phyloP scores from a whole-genome alignment of 2,888 invertebrate species.

The Sinelater perroti region DNA sequence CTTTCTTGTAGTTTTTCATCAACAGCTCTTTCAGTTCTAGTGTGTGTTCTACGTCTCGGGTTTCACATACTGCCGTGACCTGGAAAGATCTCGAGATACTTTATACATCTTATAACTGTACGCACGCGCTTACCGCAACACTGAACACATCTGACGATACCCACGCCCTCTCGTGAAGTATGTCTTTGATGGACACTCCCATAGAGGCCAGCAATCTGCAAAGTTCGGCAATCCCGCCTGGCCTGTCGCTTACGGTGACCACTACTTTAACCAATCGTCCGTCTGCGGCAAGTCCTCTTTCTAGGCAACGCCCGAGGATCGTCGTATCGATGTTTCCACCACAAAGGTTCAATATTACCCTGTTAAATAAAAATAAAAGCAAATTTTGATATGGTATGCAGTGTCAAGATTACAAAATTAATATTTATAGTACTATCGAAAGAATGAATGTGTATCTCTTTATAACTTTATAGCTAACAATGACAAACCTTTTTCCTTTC shows the following conservation, averaged over 20 bases:
- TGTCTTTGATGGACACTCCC: slow-evolving; percentile 93
- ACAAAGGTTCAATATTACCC: slow-evolving; percentile 84
- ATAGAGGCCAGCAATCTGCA: slow-evolving; percentile 77
- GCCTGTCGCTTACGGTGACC: slow-evolving; percentile 84
- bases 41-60: slow-evolving; percentile 82
- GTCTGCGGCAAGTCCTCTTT: slow-evolving; percentile 88
- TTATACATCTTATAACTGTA: slow-evolving; percentile 83
- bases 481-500: slow-evolving; percentile 68
- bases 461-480: too few species aligned
- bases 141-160: slow-evolving; percentile 88
- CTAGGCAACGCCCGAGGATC: slow-evolving; percentile 85
- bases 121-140: slow-evolving; percentile 69
- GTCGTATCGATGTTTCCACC: slow-evolving; percentile 95
- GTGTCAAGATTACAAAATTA: too few species aligned
- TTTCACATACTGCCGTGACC: slow-evolving; percentile 92
- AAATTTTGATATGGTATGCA: too few species aligned
- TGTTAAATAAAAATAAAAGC: slow-evolving; percentile 53
- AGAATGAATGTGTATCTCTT: too few species aligned
- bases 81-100: slow-evolving; percentile 72
- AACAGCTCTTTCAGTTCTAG: slow-evolving; percentile 68
- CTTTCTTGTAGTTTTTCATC: slow-evolving; percentile 65
- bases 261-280: slow-evolving; percentile 79
- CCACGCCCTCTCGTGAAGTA: slow-evolving; percentile 96
- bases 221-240: slow-evolving; percentile 87
- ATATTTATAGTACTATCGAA: too few species aligned